Conservation (phyloP, 1,140 invertebrate species). For the Pogonomyrmex californicus region DNA sequence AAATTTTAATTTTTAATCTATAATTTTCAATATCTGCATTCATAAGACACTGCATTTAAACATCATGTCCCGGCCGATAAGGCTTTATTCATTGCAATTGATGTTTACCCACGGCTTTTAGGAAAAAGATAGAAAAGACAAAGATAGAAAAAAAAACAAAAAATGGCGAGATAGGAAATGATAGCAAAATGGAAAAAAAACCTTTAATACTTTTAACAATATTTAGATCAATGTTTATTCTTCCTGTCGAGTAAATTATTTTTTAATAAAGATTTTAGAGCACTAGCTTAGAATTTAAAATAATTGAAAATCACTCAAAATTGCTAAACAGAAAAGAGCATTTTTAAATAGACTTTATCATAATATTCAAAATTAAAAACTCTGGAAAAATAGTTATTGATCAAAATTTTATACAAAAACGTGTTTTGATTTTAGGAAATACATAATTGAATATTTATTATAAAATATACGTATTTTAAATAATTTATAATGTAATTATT, state of each 20-base stretch:
- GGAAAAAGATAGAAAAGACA: background rate
- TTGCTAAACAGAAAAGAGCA: background rate
- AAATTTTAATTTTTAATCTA: conserved; percentile 10
- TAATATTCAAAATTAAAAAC: background rate
- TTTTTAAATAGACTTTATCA: background rate
- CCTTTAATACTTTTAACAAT: background rate
- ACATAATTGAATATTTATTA: background rate
- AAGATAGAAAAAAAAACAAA: background rate
- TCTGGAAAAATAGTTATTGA: background rate
- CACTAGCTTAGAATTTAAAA: background rate
- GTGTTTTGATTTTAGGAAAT: background rate
- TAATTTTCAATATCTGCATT: conserved; percentile 49
- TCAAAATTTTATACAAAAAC: background rate
- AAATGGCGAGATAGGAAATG: background rate
- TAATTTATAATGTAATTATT: background rate
- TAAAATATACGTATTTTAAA: background rate
- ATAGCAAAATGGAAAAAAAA: conserved; percentile 1
- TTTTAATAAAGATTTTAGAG: background rate
- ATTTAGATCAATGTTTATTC: background rate
- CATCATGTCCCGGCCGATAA: conserved; percentile 2
- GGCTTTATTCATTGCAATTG: conserved; percentile 9
- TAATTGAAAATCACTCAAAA: background rate
- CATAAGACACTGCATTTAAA: conserved; percentile 21
- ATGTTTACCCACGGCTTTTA: conserved; percentile 36
- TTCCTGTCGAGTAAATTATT: background rate